Evolutionary conservation across 2,797 vertebrate species (phyloP).

Genomic region (Parauchenoglanis punctatus): DNA sequence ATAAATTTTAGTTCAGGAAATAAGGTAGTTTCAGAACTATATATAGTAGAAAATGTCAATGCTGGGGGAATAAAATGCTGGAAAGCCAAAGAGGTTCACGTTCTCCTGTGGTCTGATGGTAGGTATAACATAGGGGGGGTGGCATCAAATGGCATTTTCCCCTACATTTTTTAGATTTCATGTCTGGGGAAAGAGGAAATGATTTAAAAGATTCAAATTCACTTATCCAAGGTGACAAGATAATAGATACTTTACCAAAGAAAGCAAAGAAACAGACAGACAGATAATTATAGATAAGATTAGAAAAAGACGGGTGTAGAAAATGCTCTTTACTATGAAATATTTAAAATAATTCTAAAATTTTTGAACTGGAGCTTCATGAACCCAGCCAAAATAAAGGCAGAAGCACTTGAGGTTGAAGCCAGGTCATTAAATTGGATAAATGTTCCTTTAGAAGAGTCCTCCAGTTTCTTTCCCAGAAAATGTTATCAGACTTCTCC

Average conservation of each 20-base stretch:
- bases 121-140: slow-evolving; percentile 11
- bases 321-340: not conserved
- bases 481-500: not conserved
- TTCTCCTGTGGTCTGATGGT: not conserved
- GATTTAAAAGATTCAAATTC: not conserved
- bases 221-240: slow-evolving; percentile 5
- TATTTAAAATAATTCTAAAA: not conserved
- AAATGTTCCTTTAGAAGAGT: not conserved
- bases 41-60: not conserved
- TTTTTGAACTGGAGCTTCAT: not conserved
- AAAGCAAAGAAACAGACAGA: not conserved
- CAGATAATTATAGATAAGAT: slow-evolving; percentile 10
- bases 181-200: not conserved
- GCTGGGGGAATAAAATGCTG: not conserved
- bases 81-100: not conserved
- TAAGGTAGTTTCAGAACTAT: not conserved
- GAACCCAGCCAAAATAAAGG: not conserved
- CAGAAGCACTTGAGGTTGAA: not conserved
- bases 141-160: not conserved
- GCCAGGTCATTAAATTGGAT: not conserved
- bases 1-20: not conserved
- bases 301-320: not conserved
- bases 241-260: not conserved
- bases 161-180: not conserved
- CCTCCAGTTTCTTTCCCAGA: not conserved